Base-by-base conservation (phyloP, 2,888 invertebrate species). In the Polydesmus complanatus region DNA sequence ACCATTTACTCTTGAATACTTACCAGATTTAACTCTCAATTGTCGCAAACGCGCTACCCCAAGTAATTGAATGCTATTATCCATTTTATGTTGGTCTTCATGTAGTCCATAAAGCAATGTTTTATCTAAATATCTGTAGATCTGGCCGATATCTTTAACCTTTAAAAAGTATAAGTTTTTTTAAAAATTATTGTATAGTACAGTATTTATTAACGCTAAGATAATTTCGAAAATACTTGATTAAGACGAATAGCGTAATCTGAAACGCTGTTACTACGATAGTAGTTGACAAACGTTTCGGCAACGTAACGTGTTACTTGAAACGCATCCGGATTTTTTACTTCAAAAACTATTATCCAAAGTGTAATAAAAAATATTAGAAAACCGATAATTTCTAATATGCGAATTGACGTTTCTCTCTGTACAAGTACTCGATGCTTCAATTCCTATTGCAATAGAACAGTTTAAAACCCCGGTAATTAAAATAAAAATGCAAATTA, bases 41-140 rank as follows among this genome's bases (percentile, higher is more conserved):
- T 60, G 60, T n/a, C 53, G 27, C 14, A 60, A 37, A 14, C 60
- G 19, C 5, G 60, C 47, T 1, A 60, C 60, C 8, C 60, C 60
- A n/a, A 60, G 22, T 14, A 60, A 54, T 37, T 37, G 37, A 8
- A 37, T 37, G 37, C 5, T 14, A 37, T 14, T 37, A 14, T 37
- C 14, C 5, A n/a, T n/a, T n/a, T n/a, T n/a, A n/a, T n/a, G n/a
- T n/a, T n/a, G n/a, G n/a, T n/a, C n/a, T n/a, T n/a, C n/a, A n/a
- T n/a, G n/a, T n/a, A n/a, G n/a, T n/a, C n/a, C n/a, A n/a, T n/a
- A n/a, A n/a, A n/a, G n/a, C n/a, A n/a, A n/a, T n/a, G n/a, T n/a
- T n/a, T n/a, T n/a, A n/a, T n/a, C n/a, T n/a, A n/a, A n/a, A n/a
- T n/a, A n/a, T n/a, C n/a, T n/a, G n/a, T n/a, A n/a, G n/a, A n/a